Conservation (phyloP, 2,888 invertebrate genomes). For the Uropetala carovei region DNA sequence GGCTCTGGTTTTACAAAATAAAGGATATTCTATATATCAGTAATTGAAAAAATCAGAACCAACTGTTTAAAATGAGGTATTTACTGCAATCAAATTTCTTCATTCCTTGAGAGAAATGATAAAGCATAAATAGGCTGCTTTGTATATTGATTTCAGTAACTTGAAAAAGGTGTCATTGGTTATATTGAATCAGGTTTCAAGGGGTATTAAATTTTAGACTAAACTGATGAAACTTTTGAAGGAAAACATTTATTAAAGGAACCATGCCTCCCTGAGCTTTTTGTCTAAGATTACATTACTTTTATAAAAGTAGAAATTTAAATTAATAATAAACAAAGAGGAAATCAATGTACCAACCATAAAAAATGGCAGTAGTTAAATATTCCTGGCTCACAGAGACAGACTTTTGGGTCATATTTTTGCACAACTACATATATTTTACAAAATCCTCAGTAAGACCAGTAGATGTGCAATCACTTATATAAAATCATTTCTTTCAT, state of each 20-base stretch:
- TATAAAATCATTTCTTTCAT: not conserved
- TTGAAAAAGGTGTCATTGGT: no score
- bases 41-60: no score
- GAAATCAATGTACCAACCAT: conserved; percentile 13
- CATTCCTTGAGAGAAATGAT: no score
- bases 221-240: not conserved
- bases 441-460: not conserved
- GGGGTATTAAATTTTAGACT: no score
- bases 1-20: no score
- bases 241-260: conserved; percentile 50
- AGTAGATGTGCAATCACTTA: not conserved
- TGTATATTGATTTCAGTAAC: no score
- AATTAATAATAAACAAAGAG: conserved; percentile 26
- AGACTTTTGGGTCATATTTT: conserved; percentile 34
- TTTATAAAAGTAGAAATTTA: conserved; percentile 57
- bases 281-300: conserved; percentile 24
- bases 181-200: no score
- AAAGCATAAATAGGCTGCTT: no score
- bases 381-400: conserved; percentile 56
- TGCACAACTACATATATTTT: conserved; percentile 3
- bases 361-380: conserved; percentile 44
- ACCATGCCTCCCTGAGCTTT: conserved; percentile 61
- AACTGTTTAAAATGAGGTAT: no score
- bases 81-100: no score
- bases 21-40: no score